Conservation (phyloP, 2,113 vertebrate genomes). For the Candoia aspera region DNA sequence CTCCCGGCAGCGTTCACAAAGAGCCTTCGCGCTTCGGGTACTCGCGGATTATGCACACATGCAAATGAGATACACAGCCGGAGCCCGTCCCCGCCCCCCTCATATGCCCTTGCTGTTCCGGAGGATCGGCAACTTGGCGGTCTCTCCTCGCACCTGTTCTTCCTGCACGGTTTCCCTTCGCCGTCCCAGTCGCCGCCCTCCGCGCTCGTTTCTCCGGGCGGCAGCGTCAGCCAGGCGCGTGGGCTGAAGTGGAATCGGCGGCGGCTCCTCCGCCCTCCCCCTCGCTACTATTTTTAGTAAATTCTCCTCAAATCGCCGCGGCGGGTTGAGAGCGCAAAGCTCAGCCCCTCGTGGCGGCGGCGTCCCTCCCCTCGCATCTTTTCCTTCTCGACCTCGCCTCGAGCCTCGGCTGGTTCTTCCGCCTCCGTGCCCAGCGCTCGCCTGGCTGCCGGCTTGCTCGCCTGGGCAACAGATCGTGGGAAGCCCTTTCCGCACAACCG, state of each 20-base stretch:
- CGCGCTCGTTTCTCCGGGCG: background rate
- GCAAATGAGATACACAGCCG: background rate
- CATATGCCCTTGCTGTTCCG: background rate
- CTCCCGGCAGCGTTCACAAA: background rate
- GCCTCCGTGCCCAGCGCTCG: slow-evolving; percentile 28
- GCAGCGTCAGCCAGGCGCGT: slow-evolving; percentile 26
- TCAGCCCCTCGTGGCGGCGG: slow-evolving; percentile 37
- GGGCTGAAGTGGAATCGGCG: slow-evolving; percentile 20
- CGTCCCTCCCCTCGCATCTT: slow-evolving; percentile 6
- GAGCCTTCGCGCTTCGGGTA: background rate
- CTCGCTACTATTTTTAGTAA: slow-evolving; percentile 66
- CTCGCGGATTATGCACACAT: background rate
- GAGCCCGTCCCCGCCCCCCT: background rate
- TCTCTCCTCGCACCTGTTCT: accelerated
- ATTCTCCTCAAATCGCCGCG: slow-evolving; percentile 63
- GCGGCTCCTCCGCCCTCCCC: slow-evolving; percentile 23
- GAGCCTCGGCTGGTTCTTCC: background rate
- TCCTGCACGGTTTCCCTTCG: background rate
- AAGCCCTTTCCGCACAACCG: background rate
- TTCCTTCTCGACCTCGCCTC: background rate
- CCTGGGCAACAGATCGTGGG: slow-evolving; percentile 26
- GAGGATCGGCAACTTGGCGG: background rate
- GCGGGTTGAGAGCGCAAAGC: slow-evolving; percentile 57
- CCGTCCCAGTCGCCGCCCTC: background rate
- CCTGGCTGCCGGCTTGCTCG: slow-evolving; percentile 3